These are phyloP conservation scores for Lasioglossum calceatum DNA, from an alignment of 2,888 invertebrate species.

Conservation along the genomic window DNA sequence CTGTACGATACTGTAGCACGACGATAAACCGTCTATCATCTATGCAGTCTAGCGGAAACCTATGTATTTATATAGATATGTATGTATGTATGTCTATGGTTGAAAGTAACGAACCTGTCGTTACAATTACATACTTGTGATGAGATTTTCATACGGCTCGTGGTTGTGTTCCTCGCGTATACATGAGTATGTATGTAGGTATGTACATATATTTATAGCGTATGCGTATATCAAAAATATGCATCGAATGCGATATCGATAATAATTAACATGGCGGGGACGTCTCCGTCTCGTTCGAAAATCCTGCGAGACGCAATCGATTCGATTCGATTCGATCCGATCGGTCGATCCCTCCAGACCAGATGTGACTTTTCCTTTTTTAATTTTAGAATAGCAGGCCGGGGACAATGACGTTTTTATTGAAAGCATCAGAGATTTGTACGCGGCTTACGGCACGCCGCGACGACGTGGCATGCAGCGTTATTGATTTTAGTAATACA, in stretches of 20 bases:
- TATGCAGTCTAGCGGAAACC: background rate
- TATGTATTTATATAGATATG: background rate
- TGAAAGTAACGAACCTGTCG: background rate
- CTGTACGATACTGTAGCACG: background rate
- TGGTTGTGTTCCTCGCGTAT: background rate
- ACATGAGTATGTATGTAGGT: background rate
- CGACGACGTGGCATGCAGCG: constrained; percentile 49
- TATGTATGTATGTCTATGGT: background rate
- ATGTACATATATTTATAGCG: too few relatives aligned
- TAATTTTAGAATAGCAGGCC: background rate
- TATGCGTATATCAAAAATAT: background rate
- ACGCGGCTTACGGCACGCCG: constrained; percentile 33
- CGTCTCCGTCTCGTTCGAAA: background rate
- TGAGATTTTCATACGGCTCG: background rate
- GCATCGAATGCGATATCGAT: background rate
- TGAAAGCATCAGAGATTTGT: constrained; percentile 40
- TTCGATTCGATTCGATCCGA: too few relatives aligned
- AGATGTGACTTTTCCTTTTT: background rate
- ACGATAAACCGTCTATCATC: background rate
- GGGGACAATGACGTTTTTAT: constrained; percentile 40
- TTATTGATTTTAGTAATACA: constrained; percentile 70
- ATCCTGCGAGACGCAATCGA: background rate
- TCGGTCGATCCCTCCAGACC: too few relatives aligned
- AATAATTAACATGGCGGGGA: background rate
- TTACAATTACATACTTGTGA: background rate